Percentiles rank a stretch among this genome's conserved stretches.
Evolutionary conservation across 2,888 invertebrate species (phyloP).

Genomic region (Endomychus coccineus): DNA sequence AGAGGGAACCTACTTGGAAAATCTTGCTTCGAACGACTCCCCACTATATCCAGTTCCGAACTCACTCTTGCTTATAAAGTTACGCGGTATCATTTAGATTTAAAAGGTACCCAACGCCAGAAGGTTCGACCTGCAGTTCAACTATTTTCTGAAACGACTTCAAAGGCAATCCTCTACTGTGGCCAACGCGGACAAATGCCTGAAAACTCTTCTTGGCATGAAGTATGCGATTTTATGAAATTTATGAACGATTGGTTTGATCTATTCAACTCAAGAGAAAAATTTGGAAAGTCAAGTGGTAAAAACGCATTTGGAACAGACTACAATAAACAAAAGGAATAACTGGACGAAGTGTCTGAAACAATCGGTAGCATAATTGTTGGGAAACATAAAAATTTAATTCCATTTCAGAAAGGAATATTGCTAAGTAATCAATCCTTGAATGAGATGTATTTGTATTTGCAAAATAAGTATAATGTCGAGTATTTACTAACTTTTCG

Average conservation of each 20-base stretch:
- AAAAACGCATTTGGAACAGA: neutral
- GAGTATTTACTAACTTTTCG: constrained; percentile 22
- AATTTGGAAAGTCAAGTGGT: neutral
- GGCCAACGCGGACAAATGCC: neutral
- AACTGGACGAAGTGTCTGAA: neutral
- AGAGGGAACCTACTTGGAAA: neutral
- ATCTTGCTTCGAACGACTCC: neutral
- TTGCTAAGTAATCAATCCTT: constrained; percentile 17
- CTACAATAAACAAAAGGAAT: neutral
- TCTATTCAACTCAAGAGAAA: neutral
- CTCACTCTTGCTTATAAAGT: neutral
- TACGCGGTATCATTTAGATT: neutral
- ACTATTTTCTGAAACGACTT: neutral
- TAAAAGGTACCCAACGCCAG: neutral
- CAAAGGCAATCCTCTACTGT: neutral
- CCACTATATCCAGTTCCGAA: neutral
- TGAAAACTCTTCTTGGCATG: neutral
- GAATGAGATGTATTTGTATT: constrained; percentile 16
- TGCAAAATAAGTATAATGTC: constrained; percentile 18
- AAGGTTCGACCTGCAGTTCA: neutral
- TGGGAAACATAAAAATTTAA: constrained; percentile 3
- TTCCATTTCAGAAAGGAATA: constrained; percentile 21
- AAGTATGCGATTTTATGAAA: neutral
- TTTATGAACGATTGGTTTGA: neutral
- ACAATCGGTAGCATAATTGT: neutral